Evolutionary conservation across 2,888 invertebrate genomes (phyloP), one percentile per base, ranked within the genome.

Genomic region (Zonitis immaculata): DNA sequence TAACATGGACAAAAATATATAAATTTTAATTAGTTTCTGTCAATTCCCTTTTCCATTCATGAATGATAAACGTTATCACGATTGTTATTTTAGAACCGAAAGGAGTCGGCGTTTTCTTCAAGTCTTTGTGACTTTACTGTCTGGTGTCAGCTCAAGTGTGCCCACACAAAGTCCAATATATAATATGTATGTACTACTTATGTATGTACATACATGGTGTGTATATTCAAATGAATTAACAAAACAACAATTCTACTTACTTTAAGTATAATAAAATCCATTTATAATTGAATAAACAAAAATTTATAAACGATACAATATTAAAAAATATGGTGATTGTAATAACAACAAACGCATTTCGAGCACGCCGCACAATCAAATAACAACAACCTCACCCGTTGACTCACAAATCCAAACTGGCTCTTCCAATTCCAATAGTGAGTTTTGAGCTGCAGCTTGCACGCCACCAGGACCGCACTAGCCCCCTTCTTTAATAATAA

Each of bases 251-350:
- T 47, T 42, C 32, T 50, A 56, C 64, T 64, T 63, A 66, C 66
- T 64, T 66, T 66, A 48, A 64, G 61, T 49, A 66, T 66, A 57
- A 66, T 62, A 62, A 66, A 66, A 64, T 66, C 66, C 66, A 66
- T 66, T 58, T 61, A 65, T 56, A 46, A 35, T 16, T 32, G 49
- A 43, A 42, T 47, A 49, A 51, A 49, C 54, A 49, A 51, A 51
- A 54, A 42, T 54, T 42, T 49, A 52, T 49, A 42, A 8, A 14
- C 3, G 47, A 26, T 48, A 47, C 44, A 11, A 42, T 43, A 35
- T 26, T 14, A 42, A 26, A 46, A 42, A 42, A 4, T 3, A 25
- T n/a, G 25, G 8, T 14, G 28, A 28, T 20, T 9, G 28, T 14
- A 35, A 44, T 32, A 48, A 51, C 27, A 51, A 45, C 18, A 49